Conservation (phyloP, 2,113 vertebrate genomes). For the Proterorhinus semilunaris region DNA sequence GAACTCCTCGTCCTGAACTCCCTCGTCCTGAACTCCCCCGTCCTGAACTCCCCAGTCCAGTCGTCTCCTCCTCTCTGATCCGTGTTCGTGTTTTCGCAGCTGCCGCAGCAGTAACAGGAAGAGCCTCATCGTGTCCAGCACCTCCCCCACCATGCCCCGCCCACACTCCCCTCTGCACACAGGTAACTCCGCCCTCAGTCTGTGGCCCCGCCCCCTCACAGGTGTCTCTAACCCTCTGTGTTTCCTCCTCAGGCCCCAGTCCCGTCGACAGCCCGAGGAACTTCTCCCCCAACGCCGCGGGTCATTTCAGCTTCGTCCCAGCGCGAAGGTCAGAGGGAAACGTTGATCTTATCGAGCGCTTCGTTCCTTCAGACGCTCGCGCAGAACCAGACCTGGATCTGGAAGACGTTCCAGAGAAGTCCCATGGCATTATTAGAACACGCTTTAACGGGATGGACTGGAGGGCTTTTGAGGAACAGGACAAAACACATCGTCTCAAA, state of each 20-base stretch:
- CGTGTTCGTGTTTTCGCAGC: constrained; percentile 71
- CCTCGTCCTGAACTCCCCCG: too few relatives aligned
- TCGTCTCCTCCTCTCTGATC: too few relatives aligned
- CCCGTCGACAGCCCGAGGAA: constrained; percentile 96
- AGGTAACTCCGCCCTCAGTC: constrained; percentile 89
- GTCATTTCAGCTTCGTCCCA: constrained; percentile 95
- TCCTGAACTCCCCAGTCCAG: not conserved
- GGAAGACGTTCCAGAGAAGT: too few relatives aligned
- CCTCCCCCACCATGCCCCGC: constrained; percentile 93
- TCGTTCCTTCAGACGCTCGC: too few relatives aligned
- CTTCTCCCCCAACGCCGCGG: constrained; percentile 96
- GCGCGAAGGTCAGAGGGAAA: constrained; percentile 86
- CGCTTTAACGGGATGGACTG: too few relatives aligned
- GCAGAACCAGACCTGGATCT: too few relatives aligned
- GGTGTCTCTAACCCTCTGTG: not conserved
- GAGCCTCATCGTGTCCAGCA: constrained; percentile 97
- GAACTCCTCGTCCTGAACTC: too few relatives aligned
- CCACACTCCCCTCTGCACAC: constrained; percentile 94
- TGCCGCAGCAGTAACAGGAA: constrained; percentile 97
- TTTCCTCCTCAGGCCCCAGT: constrained; percentile 83
- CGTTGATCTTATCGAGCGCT: too few relatives aligned
- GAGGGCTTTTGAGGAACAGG: too few relatives aligned
- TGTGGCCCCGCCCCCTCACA: constrained; percentile 76
- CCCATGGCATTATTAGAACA: too few relatives aligned
- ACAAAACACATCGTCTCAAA: too few relatives aligned